Evolutionary conservation across 2,888 invertebrate genomes (phyloP), one percentile per base, ranked within the genome.

Genomic region (Scaeva pyrastri): DNA sequence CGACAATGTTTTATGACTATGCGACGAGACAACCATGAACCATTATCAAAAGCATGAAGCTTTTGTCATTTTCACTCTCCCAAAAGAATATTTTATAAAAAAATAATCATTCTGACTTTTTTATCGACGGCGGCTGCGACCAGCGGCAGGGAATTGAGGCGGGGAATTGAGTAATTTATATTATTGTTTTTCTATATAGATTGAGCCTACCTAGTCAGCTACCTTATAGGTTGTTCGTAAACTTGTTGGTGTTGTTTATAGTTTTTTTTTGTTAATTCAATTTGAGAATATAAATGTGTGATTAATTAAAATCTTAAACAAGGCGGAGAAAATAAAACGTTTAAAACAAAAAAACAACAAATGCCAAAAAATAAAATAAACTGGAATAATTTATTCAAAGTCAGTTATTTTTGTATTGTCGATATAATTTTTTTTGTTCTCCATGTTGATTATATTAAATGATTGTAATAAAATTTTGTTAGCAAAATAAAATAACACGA

Each of bases 261-360:
- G 19, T 64, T 43, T 45, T 23, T 43, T n/a, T 10, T 66, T 26
- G 23, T 52, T 52, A 26, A 26, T 52, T 52, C 26, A 52, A 52
- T 26, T 23, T 19, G 8, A 68, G 68, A 70, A 68, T 77, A 82
- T 58, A 55, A 58, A 76, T 76, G 66, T 62, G 45, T 75, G 68
- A 80, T 85, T 81, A 85, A 81, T 85, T 85, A 85, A 76, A 76
- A 81, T 81, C 81, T 81, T 50, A 81, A 85, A 85, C 76, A 68
- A 76, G 68, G 41, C 60, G 41, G 58, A 56, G n/a, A 72, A 73
- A 70, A 85, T 85, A 81, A 85, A 85, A 81, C 76, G 68, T 81
- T 85, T 85, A 85, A 81, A 73, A 60, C 58, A 72, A 68, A 16
- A 36, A 19, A n/a, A n/a, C n/a, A n/a, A 2, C 36, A 48, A 19